Evolutionary conservation across 2,888 invertebrate species (phyloP).

Genomic region (Hipparchia semele): DNA sequence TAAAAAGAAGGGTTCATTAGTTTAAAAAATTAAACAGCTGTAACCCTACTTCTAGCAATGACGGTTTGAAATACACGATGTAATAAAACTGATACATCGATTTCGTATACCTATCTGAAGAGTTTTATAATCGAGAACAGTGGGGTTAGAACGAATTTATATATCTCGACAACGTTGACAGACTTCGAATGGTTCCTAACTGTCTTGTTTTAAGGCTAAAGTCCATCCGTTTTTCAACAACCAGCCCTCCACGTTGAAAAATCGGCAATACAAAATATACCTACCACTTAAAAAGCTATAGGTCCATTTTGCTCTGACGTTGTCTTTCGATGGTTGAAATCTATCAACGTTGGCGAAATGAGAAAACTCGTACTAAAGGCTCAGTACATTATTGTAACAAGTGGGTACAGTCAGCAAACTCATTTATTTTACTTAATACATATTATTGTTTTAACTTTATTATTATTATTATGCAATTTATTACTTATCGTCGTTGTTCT

Average conservation of each 20-base stretch:
- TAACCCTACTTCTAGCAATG: neutral
- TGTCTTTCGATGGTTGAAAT: too few relatives aligned
- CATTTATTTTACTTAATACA: neutral
- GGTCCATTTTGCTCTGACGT: too few relatives aligned
- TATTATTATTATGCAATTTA: neutral
- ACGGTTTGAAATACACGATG: neutral
- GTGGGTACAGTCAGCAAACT: conserved; percentile 1
- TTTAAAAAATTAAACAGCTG: neutral
- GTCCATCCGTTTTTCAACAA: too few relatives aligned
- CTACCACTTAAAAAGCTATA: too few relatives aligned
- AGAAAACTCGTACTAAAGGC: neutral
- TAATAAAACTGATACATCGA: neutral
- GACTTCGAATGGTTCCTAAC: too few relatives aligned
- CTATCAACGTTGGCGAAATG: too few relatives aligned
- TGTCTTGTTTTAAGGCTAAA: too few relatives aligned
- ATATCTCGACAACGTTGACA: neutral
- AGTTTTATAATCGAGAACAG: neutral
- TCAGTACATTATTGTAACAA: neutral
- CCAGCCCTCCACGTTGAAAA: too few relatives aligned
- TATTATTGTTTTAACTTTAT: neutral
- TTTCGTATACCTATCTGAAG: conserved; percentile 1
- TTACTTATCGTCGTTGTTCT: conserved; percentile 10
- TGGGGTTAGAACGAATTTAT: neutral
- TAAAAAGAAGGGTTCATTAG: neutral
- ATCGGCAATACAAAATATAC: too few relatives aligned